Evolutionary conservation across 2,888 invertebrate genomes (phyloP).

Genomic region (Dusona sp.): DNA sequence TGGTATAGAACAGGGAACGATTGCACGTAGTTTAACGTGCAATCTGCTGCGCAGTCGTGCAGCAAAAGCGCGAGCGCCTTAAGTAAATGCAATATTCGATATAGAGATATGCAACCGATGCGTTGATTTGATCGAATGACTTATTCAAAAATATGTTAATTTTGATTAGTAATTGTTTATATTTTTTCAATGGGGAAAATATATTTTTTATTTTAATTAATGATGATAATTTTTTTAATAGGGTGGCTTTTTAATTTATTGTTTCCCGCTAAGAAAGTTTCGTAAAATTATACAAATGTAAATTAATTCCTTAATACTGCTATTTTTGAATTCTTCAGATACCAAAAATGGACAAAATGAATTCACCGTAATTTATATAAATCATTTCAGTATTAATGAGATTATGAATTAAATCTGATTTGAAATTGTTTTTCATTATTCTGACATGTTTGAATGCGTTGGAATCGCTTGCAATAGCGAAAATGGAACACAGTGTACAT

Average conservation of each 20-base stretch:
- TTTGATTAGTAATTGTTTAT: background rate
- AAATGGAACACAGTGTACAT: background rate
- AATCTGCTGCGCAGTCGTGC: slow-evolving; percentile 60
- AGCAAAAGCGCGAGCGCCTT: slow-evolving; percentile 55
- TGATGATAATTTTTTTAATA: background rate
- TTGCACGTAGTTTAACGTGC: slow-evolving; percentile 43
- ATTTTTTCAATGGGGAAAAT: background rate
- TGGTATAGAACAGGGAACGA: slow-evolving; percentile 27
- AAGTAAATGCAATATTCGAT: slow-evolving; percentile 45
- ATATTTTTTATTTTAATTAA: background rate
- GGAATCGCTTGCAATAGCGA: background rate
- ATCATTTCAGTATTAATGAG: background rate
- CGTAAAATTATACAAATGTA: background rate
- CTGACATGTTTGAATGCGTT: background rate
- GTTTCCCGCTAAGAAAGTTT: background rate
- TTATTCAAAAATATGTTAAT: background rate
- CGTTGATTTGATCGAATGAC: background rate
- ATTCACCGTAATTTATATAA: background rate
- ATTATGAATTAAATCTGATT: background rate
- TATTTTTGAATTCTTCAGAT: background rate
- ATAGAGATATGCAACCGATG: slow-evolving; percentile 1
- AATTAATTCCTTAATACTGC: background rate
- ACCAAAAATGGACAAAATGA: background rate
- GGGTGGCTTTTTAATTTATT: background rate
- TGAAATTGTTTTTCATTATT: background rate